phyloP scores from a whole-genome alignment of 2,888 invertebrate species.

The Xestia c-nigrum region DNA sequence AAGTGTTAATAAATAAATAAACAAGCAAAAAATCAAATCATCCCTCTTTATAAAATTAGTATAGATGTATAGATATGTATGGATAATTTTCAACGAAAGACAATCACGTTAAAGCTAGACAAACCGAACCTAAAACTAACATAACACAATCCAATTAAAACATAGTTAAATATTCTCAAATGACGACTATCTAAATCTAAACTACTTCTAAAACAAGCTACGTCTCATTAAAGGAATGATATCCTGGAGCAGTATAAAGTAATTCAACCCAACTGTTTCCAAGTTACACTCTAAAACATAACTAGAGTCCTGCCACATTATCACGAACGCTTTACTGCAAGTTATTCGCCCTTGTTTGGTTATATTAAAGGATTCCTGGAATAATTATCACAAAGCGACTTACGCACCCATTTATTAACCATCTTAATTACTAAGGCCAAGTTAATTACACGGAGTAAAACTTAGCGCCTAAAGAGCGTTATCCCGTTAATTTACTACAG shows the following conservation, averaged over 20 bases:
- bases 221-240: conserved; percentile 69
- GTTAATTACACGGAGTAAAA: conserved; percentile 88
- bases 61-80: too few species aligned
- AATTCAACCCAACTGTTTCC: conserved; percentile 72
- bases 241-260: conserved; percentile 66
- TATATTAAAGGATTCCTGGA: conserved; percentile 88
- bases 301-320: conserved; percentile 80
- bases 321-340: conserved; percentile 79
- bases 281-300: conserved; percentile 78
- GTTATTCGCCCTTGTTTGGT: conserved; percentile 84
- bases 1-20: too few species aligned
- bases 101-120: not conserved
- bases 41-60: too few species aligned
- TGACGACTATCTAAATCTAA: conserved; percentile 59
- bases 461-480: conserved; percentile 87
- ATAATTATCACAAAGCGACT: conserved; percentile 88
- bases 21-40: too few species aligned
- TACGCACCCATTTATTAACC: conserved; percentile 89
- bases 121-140: not conserved
- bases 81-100: not conserved
- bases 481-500: conserved; percentile 86
- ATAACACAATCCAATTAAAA: conserved; percentile 53
- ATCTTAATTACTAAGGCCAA: conserved; percentile 89
- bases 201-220: conserved; percentile 66
- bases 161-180: conserved; percentile 45